Evolutionary conservation across 1,140 invertebrate genomes (phyloP), one percentile per base, ranked within the genome.

Genomic region (Chrysopa pallens): DNA sequence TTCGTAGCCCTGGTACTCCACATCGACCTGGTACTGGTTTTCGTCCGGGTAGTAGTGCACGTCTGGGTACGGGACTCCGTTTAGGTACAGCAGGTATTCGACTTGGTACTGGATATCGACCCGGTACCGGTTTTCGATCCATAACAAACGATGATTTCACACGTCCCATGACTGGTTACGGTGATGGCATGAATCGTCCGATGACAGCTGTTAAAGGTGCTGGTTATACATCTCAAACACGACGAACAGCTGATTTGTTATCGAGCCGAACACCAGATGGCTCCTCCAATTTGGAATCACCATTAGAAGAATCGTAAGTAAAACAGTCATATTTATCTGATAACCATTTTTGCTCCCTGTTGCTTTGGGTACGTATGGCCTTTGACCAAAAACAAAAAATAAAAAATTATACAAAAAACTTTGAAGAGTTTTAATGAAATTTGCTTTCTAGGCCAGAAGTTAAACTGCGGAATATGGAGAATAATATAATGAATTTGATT

Each of bases 141-240:
- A 33, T 33, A 2, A 33, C 31, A 12, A 12, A 9, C 6, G 31
- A 33, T 11, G 31, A 33, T 11, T 11, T 33, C 31, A 33, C 8
- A 33, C 8, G 31, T 11, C 31, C 31, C 6, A 33, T 33, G 8
- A 33, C 31, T 33, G 31, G 31, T 12, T 33, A 33, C 31, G 31
- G 31, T 2, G 31, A 33, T 6, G 36, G 46, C 14, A 47, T 60
- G 6, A 60, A 51, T 33, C 42, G 93, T 44, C 93, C 93, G 8
- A 90, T 95, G 72, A 97, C 94, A 8, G 92, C 92, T 14, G 85
- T 96, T n/a, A 68, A 85, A 43, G 92, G 87, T 8, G 93, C 88
- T 35, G 93, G 94, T 4, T 97, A 91, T 58, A 92, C 86, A 4
- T 73, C 73, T 45, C 62, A 61, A 37, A 66, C 61, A 46, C 72